Percentiles rank a stretch among this genome's conserved stretches.
Evolutionary conservation across 2,797 vertebrate genomes (phyloP).

Genomic region (Paedocypris micromegethes): DNA sequence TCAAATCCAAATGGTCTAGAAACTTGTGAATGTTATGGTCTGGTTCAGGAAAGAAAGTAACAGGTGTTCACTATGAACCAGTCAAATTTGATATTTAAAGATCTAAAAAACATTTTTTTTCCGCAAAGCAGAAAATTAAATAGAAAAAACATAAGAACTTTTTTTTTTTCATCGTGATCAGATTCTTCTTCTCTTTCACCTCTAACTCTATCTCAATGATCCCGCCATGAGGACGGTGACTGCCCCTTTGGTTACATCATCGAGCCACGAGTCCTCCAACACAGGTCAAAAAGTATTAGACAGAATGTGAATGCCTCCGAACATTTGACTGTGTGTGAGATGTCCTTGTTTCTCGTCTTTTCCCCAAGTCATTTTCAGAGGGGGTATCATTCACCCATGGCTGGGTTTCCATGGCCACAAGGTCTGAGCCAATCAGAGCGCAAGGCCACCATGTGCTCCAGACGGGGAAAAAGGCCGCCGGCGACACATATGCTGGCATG

Average conservation of each 20-base stretch:
- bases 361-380: constrained; percentile 64
- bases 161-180: not conserved
- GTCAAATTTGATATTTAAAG: no score
- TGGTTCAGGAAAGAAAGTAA: no score
- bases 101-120: no score
- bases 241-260: constrained; percentile 54
- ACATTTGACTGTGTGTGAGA: constrained; percentile 3
- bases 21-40: no score
- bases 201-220: constrained; percentile 30
- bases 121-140: not conserved
- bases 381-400: constrained; percentile 72
- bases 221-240: constrained; percentile 35
- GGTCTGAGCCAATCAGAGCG: constrained; percentile 58
- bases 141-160: not conserved
- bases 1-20: no score
- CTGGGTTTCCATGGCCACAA: constrained; percentile 63
- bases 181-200: constrained; percentile 20
- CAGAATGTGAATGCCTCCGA: constrained; percentile 9
- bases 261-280: constrained; percentile 38
- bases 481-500: constrained; percentile 63
- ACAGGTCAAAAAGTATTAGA: constrained; percentile 26
- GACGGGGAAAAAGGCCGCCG: constrained; percentile 56
- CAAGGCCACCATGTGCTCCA: constrained; percentile 59
- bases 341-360: constrained; percentile 52
- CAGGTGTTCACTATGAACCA: no score